Percentiles rank a stretch among this genome's conserved stretches.
Conservation (phyloP, 2,888 invertebrate species). For the Epinotia ramella region DNA sequence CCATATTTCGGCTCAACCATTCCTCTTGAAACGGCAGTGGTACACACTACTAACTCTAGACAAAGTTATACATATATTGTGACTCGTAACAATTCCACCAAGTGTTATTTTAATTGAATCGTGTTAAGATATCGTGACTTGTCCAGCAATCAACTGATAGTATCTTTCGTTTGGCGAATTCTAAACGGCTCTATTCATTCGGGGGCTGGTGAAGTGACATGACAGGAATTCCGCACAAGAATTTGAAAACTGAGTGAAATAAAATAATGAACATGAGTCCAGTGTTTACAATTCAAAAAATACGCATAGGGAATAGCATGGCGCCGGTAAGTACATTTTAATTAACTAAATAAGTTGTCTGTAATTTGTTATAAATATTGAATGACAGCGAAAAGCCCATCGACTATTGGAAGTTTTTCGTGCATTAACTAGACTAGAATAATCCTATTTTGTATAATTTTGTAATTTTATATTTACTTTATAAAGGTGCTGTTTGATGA, state of each 20-base stretch:
- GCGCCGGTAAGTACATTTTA: constrained; percentile 64
- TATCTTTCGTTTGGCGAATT: constrained; percentile 71
- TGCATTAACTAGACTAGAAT: too few relatives aligned
- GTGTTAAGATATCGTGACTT: constrained; percentile 72
- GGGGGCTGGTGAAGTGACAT: constrained; percentile 61
- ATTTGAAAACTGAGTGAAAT: constrained; percentile 44
- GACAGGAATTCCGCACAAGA: constrained; percentile 47
- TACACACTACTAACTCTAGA: constrained; percentile 39
- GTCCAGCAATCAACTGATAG: constrained; percentile 78
- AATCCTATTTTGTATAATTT: too few relatives aligned
- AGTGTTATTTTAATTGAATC: constrained; percentile 74
- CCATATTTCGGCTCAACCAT: constrained; percentile 73
- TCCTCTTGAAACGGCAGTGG: constrained; percentile 66
- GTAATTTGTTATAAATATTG: background rate
- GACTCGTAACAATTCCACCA: constrained; percentile 53
- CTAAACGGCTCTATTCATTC: constrained; percentile 72
- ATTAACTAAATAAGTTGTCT: constrained; percentile 2
- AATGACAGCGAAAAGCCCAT: too few relatives aligned
- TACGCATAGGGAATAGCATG: constrained; percentile 63
- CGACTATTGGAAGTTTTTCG: too few relatives aligned
- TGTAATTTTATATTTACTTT: too few relatives aligned
- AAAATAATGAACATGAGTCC: constrained; percentile 64
- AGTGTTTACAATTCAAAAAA: constrained; percentile 70
- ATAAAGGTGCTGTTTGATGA: too few relatives aligned
- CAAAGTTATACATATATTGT: constrained; percentile 30